Evolutionary conservation across 2,113 vertebrate genomes (phyloP).

Genomic region (Rhea pennata): DNA sequence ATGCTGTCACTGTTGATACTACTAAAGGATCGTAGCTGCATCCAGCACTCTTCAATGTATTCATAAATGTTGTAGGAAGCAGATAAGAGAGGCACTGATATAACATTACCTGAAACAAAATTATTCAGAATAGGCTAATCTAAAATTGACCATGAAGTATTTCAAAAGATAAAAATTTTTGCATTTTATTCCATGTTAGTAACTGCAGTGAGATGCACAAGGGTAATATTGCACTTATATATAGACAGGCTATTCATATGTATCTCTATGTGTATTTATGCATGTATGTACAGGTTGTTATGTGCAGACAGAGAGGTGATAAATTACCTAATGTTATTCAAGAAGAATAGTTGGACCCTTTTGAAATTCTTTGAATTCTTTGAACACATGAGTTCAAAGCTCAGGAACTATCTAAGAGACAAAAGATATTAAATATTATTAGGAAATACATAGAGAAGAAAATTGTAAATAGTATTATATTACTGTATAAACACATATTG

Average conservation of each 20-base stretch:
- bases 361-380: not conserved
- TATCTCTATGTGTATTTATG: fast-evolving
- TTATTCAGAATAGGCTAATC: not conserved
- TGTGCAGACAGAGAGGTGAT: not conserved
- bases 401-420: not conserved
- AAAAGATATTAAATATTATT: not conserved
- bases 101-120: not conserved
- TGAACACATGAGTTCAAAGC: not conserved
- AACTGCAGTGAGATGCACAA: not conserved
- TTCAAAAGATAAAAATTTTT: not conserved
- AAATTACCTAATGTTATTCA: not conserved
- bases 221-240: not conserved
- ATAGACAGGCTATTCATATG: not conserved
- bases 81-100: not conserved
- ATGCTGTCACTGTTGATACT: not conserved
- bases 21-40: not conserved
- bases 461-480: not conserved
- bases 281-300: not conserved
- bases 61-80: not conserved
- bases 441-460: not conserved
- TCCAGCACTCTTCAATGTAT: not conserved
- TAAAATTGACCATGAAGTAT: not conserved
- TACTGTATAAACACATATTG: not conserved
- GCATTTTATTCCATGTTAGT: not conserved
- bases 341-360: not conserved